These are phyloP conservation scores for Sabatieria punctata DNA, from an alignment of 2,888 invertebrate genomes.

Conservation along the genomic window DNA sequence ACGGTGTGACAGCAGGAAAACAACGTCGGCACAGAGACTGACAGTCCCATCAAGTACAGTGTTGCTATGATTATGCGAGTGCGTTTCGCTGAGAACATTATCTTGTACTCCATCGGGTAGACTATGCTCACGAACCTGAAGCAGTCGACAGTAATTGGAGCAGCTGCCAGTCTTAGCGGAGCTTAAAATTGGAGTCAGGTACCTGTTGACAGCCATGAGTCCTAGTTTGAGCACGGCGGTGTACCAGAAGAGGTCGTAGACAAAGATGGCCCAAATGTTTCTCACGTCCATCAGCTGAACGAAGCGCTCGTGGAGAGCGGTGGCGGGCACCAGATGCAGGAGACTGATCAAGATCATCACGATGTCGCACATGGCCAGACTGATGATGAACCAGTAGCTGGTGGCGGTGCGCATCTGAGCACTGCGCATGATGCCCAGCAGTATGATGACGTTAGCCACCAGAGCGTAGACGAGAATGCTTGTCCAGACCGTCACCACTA, in stretches of 20 bases:
- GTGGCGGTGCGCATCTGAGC: slow-evolving; percentile 20
- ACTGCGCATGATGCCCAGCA: slow-evolving; percentile 20
- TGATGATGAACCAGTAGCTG: slow-evolving; percentile 27
- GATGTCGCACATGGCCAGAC: slow-evolving; percentile 23
- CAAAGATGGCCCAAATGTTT: slow-evolving; percentile 18
- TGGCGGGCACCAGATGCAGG: slow-evolving; percentile 23
- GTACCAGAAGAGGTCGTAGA: slow-evolving; percentile 29
- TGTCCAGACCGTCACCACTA: slow-evolving; percentile 22
- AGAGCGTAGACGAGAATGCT: slow-evolving; percentile 22
- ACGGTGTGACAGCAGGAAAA: slow-evolving; percentile 25
- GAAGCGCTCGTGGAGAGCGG: slow-evolving; percentile 19
- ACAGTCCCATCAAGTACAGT: slow-evolving; percentile 12
- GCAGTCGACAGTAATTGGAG: not conserved
- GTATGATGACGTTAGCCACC: slow-evolving; percentile 20
- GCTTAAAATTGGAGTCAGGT: not conserved
- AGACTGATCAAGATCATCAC: slow-evolving; percentile 23
- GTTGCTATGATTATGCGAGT: slow-evolving; percentile 10
- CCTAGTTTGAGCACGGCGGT: slow-evolving; percentile 25
- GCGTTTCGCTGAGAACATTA: slow-evolving; percentile 17
- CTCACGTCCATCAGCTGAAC: not conserved
- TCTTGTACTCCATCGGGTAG: slow-evolving; percentile 26
- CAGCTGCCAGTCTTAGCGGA: not conserved
- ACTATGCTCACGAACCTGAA: slow-evolving; percentile 26
- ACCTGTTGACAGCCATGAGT: slow-evolving; percentile 26
- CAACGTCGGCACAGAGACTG: slow-evolving; percentile 22